These are phyloP conservation scores for Ascaphus truei DNA, from an alignment of 2,113 vertebrate genomes.

Conservation along the genomic window DNA sequence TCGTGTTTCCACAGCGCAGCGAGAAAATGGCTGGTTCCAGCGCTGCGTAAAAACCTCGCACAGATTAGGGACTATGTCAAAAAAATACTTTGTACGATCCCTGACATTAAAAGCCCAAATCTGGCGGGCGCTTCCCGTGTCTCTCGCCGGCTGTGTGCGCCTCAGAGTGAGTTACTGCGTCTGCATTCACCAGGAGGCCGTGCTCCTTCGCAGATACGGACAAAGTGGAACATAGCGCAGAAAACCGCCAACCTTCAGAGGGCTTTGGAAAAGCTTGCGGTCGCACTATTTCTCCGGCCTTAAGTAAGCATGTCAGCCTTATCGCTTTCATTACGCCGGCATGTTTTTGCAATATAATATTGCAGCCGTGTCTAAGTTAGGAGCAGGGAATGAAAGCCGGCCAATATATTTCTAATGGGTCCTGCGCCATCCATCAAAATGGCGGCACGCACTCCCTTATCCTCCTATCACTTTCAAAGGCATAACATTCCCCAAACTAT, in stretches of 20 bases:
- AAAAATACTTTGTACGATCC: slow-evolving; percentile 5
- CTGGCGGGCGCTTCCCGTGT: background rate
- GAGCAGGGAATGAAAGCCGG: slow-evolving; percentile 37
- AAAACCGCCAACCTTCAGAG: slow-evolving; percentile 46
- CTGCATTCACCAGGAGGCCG: background rate
- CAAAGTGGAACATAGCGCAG: slow-evolving; percentile 46
- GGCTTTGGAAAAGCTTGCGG: slow-evolving; percentile 9
- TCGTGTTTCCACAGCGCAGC: slow-evolving; percentile 23
- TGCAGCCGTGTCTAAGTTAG: slow-evolving; percentile 42
- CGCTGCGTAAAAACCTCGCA: background rate
- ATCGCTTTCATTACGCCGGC: slow-evolving; percentile 43
- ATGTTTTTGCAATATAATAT: slow-evolving; percentile 39
- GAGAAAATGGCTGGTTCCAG: slow-evolving; percentile 53
- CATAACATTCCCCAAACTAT: background rate
- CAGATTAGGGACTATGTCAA: background rate
- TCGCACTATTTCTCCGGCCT: slow-evolving; percentile 41
- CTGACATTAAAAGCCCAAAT: slow-evolving; percentile 11
- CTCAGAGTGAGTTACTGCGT: background rate
- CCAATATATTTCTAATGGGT: slow-evolving; percentile 2
- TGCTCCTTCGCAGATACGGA: slow-evolving; percentile 53
- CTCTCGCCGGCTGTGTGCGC: background rate
- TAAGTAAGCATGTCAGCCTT: slow-evolving; percentile 52
- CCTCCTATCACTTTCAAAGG: slow-evolving; percentile 19
- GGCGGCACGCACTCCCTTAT: background rate
- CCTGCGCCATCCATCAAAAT: background rate